phyloP scores from a whole-genome alignment of 2,113 vertebrate genomes.

The Callithrix jacchus region DNA sequence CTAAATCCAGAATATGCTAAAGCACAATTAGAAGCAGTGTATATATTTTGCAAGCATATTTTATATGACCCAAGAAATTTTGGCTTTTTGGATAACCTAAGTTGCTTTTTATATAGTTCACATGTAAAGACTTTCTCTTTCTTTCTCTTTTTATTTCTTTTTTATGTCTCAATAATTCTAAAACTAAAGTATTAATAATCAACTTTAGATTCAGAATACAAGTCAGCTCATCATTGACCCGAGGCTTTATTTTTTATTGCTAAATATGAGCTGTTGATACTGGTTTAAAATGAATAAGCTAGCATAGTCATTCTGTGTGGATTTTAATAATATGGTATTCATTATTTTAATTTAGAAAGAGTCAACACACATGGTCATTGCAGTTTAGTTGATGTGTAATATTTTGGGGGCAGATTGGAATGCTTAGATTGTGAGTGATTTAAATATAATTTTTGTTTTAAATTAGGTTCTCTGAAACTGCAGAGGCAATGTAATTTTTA shows the following conservation, averaged over 20 bases:
- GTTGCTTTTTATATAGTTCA: slow-evolving; percentile 43
- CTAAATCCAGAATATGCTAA: slow-evolving; percentile 16
- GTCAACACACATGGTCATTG: neutral
- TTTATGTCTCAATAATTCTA: slow-evolving; percentile 78
- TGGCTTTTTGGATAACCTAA: neutral
- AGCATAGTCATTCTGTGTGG: neutral
- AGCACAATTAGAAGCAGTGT: slow-evolving; percentile 37
- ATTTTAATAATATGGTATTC: neutral
- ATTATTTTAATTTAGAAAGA: slow-evolving; percentile 60
- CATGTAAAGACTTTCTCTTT: neutral
- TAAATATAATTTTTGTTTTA: slow-evolving; percentile 57
- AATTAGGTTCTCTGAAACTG: neutral
- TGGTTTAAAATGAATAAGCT: slow-evolving; percentile 7
- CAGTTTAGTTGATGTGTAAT: neutral
- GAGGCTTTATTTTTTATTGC: slow-evolving; percentile 33
- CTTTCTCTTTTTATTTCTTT: neutral
- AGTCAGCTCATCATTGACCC: slow-evolving; percentile 71
- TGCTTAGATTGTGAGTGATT: slow-evolving; percentile 28
- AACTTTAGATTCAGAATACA: slow-evolving; percentile 78
- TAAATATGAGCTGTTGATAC: slow-evolving; percentile 21
- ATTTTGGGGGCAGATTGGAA: slow-evolving; percentile 24
- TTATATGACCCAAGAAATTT: slow-evolving; percentile 15
- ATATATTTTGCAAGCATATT: slow-evolving; percentile 25
- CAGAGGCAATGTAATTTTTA: slow-evolving; percentile 1
- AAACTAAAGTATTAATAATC: slow-evolving; percentile 71